Evolutionary conservation across 2,888 invertebrate species (phyloP), one percentile per base, ranked within the genome.

Genomic region (Sarcophaga subvicina): DNA sequence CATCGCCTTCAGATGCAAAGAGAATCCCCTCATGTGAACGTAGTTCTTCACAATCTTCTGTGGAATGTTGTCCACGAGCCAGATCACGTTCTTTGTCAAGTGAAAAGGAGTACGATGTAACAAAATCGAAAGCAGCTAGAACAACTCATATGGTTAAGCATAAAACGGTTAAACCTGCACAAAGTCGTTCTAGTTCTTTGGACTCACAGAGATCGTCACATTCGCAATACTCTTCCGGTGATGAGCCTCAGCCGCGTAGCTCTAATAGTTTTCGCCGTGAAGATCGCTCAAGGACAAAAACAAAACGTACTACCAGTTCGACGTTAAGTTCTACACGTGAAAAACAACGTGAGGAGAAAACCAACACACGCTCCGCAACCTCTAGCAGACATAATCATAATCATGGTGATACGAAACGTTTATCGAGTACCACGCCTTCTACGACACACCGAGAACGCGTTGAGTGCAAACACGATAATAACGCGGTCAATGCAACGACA

Each of bases 31-130:
- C 85, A 59, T 88, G 90, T 0, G 91, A 89, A 49, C 92, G 92
- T 67, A 91, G 91, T 80, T 93, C 93, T 0, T 93, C 93, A 2
- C 93, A 92, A 63, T 93, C 93, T 1, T 93, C 93, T 4, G 90
- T 91, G 6, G 93, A 93, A 79, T 92, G 91, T 87, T 91, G 91
- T 84, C 91, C 93, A 3, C 90, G 91, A 2, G 92, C 91, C 64
- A 91, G 92, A 47, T 92, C 92, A 22, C 89, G 90, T 64, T 91
- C 90, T 6, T 82, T 90, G 47, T 90, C 91, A 14, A 90, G 90
- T 67, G 89, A 89, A 73, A 88, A 89, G 47, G 90, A 91, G 63
- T 90, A 90, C 79, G 90, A 89, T 10, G 88, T 87, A 25, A 54
- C 89, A 8, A 89, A 89, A 25, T 22, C 72, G 14, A 88, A 86